Evolutionary conservation across 2,888 invertebrate species (phyloP).

Genomic region (Lomographa bimaculata): DNA sequence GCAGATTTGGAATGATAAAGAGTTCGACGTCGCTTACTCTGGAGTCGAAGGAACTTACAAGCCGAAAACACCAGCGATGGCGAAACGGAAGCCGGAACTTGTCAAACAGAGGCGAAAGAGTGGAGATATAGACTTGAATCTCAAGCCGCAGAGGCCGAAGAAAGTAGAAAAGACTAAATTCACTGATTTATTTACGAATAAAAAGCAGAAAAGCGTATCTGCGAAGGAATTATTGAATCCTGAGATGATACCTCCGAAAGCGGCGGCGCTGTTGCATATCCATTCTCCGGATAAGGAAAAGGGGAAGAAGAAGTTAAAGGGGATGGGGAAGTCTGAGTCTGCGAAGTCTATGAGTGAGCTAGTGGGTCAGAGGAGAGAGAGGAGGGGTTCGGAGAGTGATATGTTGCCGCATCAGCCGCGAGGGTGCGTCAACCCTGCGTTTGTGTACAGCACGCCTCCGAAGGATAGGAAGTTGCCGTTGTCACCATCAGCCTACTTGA

Average conservation of each 20-base stretch:
- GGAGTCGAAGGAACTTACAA: slow-evolving; percentile 77
- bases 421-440: slow-evolving; percentile 73
- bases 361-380: slow-evolving; percentile 54
- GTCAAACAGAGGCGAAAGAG: slow-evolving; percentile 64
- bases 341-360: slow-evolving; percentile 63
- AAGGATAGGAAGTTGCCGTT: slow-evolving; percentile 72
- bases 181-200: slow-evolving; percentile 74
- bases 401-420: slow-evolving; percentile 58
- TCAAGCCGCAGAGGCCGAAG: slow-evolving; percentile 65
- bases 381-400: slow-evolving; percentile 77
- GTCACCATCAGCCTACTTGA: slow-evolving; percentile 72
- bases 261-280: slow-evolving; percentile 84
- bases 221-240: slow-evolving; percentile 75
- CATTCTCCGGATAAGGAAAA: slow-evolving; percentile 70
- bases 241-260: slow-evolving; percentile 84
- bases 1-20: slow-evolving; percentile 72
- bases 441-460: slow-evolving; percentile 79
- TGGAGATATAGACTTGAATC: slow-evolving; percentile 69
- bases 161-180: slow-evolving; percentile 75
- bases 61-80: slow-evolving; percentile 74
- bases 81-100: slow-evolving; percentile 64
- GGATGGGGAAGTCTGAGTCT: slow-evolving; percentile 69
- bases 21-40: slow-evolving; percentile 67
- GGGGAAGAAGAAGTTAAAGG: slow-evolving; percentile 65
- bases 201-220: slow-evolving; percentile 70